phyloP scores from a whole-genome alignment of 1,140 invertebrate genomes.

The Hirudo medicinalis region DNA sequence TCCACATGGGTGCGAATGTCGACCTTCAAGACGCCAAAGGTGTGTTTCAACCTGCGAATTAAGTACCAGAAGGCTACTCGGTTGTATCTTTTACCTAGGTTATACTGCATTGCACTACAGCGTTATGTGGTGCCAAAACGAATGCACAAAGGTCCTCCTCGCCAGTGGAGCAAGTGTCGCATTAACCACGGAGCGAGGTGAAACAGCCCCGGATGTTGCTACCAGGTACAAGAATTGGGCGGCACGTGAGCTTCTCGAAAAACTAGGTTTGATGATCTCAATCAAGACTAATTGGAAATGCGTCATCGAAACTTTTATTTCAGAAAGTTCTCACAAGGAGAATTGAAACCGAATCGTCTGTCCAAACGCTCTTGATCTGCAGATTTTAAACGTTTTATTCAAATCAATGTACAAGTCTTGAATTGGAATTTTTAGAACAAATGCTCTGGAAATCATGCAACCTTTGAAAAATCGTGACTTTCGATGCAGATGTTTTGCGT shows the following conservation, averaged over 20 bases:
- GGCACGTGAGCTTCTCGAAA: background rate
- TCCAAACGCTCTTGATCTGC: background rate
- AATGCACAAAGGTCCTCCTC: background rate
- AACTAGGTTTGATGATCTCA: background rate
- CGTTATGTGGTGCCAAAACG: background rate
- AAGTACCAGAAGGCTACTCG: background rate
- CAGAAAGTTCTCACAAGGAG: background rate
- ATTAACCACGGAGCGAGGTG: background rate
- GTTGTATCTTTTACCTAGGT: background rate
- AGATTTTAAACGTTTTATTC: background rate
- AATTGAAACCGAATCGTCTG: background rate
- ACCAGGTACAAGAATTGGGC: background rate
- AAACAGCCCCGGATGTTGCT: background rate
- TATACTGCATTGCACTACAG: conserved; percentile 9
- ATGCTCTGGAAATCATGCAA: background rate
- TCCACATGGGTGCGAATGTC: too few relatives aligned
- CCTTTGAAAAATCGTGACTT: background rate
- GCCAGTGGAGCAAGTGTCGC: background rate
- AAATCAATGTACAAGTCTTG: conserved; percentile 3
- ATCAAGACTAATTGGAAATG: background rate
- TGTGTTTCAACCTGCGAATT: too few relatives aligned
- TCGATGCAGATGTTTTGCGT: background rate
- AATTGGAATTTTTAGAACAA: conserved; percentile 7
- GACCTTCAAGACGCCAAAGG: too few relatives aligned
- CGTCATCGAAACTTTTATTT: background rate